Base-by-base conservation (phyloP, 2,113 vertebrate species). In the Charadrius vociferus region DNA sequence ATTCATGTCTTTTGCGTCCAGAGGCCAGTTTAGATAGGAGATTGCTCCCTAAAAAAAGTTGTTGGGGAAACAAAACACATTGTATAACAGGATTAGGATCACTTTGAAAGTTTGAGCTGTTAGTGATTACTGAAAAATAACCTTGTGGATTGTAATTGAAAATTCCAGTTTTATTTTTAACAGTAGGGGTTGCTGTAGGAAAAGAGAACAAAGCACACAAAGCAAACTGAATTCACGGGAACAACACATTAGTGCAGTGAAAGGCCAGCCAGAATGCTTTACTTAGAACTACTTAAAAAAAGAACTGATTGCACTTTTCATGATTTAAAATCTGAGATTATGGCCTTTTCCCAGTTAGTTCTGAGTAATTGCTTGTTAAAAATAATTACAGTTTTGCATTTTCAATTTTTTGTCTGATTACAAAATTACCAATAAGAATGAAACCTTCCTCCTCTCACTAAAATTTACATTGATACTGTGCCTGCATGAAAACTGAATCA, bases 111-210 rank as follows among this genome's bases (percentile, higher is more conserved):
- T 77, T 37, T 86, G 70, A 89, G 37, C 80, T 87, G 34, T 94
- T 47, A 88, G 75, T 43, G 23, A 22, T 86, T 94, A 68, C 62
- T 96, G 94, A 91, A 96, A 95, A 97, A 90, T 92, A 93, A 83
- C 45, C 39, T 78, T 17, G 7, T 80, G 59, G 39, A 67, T 87
- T 62, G 34, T 24, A 90, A 47, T 47, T 90, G 67, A 91, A 88
- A 97, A 92, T 92, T 95, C 56, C 77, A 72, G 67, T 43, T 83
- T 86, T 94, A 88, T 94, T 97, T 96, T 92, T 96, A 94, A 97
- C 94, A 77, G 96, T 92, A 97, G 93, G 91, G 90, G 95, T 80
- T 97, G 96, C 96, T 97, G 82, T 65, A 95, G 79, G 90, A 91
- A 93, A 95, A 95, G 89, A 81, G 72, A 94, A 93, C 41, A 93